These are phyloP conservation scores for Tenthredo livida DNA, from an alignment of 2,888 invertebrate genomes.

Conservation along the genomic window DNA sequence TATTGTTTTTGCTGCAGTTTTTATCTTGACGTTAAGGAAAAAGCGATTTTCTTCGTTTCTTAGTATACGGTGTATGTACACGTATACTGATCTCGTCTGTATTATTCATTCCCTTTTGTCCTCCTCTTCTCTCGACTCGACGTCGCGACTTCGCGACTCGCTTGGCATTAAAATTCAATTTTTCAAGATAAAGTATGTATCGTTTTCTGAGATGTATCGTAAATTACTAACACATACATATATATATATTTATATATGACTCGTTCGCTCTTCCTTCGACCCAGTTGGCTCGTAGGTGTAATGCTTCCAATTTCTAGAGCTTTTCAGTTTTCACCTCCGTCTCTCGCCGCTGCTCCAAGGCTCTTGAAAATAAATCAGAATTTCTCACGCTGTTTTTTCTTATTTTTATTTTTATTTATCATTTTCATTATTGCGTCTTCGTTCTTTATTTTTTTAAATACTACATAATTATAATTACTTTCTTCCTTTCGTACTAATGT, in stretches of 20 bases:
- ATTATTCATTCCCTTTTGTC: not conserved
- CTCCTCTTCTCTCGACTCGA: not conserved
- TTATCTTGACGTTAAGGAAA: not conserved
- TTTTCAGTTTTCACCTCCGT: not conserved
- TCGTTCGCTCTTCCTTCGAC: not conserved
- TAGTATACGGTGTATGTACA: not conserved
- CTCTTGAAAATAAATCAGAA: not conserved
- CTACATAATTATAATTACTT: not conserved
- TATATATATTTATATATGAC: not conserved
- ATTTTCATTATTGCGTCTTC: not conserved
- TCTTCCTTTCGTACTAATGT: not conserved
- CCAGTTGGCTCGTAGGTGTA: not conserved
- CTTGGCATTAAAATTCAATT: not conserved
- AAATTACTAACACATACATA: not conserved
- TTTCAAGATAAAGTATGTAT: constrained; percentile 3
- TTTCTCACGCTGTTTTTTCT: not conserved
- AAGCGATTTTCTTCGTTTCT: not conserved
- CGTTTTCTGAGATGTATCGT: constrained; percentile 3
- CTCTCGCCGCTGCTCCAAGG: not conserved
- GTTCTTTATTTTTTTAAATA: not conserved
- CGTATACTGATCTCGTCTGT: not conserved
- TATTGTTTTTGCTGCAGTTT: not conserved
- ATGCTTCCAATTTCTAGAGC: not conserved
- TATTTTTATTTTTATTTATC: too few species aligned
- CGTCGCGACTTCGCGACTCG: not conserved